These are phyloP conservation scores for Dolichomitus sp. DNA, from an alignment of 2,888 invertebrate genomes.

Conservation along the genomic window DNA sequence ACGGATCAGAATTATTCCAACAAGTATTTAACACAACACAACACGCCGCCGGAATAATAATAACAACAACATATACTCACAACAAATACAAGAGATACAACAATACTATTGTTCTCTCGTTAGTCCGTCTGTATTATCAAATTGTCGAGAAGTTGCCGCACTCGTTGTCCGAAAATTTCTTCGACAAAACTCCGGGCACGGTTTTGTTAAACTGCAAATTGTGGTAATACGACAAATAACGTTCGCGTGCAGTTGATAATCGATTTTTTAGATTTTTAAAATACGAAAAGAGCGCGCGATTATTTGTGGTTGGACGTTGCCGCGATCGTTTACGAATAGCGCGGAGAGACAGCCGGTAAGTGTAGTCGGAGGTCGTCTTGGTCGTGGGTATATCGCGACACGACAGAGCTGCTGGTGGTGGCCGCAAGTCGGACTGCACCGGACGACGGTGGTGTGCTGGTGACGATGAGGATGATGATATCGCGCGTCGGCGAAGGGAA, in stretches of 20 bases:
- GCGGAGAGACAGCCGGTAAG: background rate
- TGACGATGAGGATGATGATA: constrained; percentile 49
- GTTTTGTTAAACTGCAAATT: background rate
- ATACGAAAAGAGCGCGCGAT: background rate
- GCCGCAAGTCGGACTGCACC: constrained; percentile 48
- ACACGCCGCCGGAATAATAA: background rate
- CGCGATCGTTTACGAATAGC: background rate
- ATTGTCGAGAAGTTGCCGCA: background rate
- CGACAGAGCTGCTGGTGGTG: constrained; percentile 24
- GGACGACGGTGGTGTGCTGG: constrained; percentile 36
- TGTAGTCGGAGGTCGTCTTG: background rate
- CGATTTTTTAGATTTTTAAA: background rate
- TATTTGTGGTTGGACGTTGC: background rate
- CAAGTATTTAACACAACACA: background rate
- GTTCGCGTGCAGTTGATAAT: background rate
- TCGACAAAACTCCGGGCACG: background rate
- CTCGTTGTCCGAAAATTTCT: background rate
- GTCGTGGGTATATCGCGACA: constrained; percentile 7
- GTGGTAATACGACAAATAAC: background rate
- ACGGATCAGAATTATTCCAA: background rate
- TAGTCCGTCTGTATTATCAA: background rate
- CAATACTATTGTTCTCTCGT: background rate
- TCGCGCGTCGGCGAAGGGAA: constrained; percentile 30
- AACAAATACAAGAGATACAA: constrained; percentile 2
- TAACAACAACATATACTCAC: constrained; percentile 14